Evolutionary conservation across 1,140 invertebrate genomes (phyloP).

Genomic region (Ooceraea biroi): DNA sequence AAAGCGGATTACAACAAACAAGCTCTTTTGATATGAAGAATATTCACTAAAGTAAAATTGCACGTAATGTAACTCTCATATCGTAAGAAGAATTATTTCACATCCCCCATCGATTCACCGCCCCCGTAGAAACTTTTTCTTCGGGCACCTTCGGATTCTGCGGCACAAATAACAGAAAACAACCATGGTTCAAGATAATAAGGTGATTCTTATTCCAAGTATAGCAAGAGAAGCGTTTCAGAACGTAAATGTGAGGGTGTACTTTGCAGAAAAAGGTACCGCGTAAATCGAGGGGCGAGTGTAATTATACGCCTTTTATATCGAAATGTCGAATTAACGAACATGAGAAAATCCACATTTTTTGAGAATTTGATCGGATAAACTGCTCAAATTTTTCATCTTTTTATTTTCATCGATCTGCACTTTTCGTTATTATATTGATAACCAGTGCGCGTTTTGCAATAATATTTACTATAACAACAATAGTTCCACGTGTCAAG

Average conservation of each 20-base stretch:
- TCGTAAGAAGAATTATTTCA: neutral
- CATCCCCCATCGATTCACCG: neutral
- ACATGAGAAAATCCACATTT: neutral
- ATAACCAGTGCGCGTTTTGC: neutral
- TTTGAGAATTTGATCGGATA: neutral
- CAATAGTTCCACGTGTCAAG: neutral
- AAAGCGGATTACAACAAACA: neutral
- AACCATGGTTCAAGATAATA: neutral
- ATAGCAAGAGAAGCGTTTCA: too few relatives aligned
- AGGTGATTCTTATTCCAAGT: constrained; percentile 3
- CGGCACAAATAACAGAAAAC: neutral
- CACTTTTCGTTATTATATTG: neutral
- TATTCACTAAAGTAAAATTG: neutral
- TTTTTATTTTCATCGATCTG: neutral
- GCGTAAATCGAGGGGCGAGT: neutral
- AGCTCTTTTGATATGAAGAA: neutral
- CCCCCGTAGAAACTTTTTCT: neutral
- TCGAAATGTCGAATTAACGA: constrained; percentile 4
- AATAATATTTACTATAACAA: constrained; percentile 24
- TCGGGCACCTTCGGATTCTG: neutral
- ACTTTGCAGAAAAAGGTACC: neutral
- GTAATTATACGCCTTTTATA: constrained; percentile 28
- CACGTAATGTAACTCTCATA: neutral
- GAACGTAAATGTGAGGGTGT: neutral
- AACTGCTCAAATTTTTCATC: neutral